phyloP scores from a whole-genome alignment of 2,888 invertebrate species.

The Anorthoa munda region DNA sequence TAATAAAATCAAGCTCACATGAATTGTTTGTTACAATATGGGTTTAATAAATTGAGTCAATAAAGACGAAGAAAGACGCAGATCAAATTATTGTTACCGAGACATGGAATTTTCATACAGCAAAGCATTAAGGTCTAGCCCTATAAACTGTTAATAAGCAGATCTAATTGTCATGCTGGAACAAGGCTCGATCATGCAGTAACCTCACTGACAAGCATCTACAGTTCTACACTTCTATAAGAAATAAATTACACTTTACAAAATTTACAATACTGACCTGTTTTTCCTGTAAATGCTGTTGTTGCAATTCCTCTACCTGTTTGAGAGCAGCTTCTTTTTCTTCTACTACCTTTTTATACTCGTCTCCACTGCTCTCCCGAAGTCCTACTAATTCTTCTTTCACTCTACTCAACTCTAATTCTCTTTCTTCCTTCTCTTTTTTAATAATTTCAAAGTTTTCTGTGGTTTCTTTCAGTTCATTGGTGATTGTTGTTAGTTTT shows the following conservation, averaged over 20 bases:
- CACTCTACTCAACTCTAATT: slow-evolving; percentile 80
- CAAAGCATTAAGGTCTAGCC: slow-evolving; percentile 30
- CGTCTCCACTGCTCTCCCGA: slow-evolving; percentile 83
- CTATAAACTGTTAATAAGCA: slow-evolving; percentile 35
- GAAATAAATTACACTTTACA: slow-evolving; percentile 10
- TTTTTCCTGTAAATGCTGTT: slow-evolving; percentile 83
- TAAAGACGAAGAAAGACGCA: neutral
- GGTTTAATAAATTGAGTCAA: slow-evolving; percentile 11
- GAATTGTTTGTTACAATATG: slow-evolving; percentile 31
- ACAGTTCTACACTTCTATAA: slow-evolving; percentile 33
- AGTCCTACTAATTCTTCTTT: slow-evolving; percentile 82
- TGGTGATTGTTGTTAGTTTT: slow-evolving; percentile 78
- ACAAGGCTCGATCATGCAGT: slow-evolving; percentile 41
- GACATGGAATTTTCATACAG: slow-evolving; percentile 10
- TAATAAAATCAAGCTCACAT: slow-evolving; percentile 74
- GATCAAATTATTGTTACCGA: slow-evolving; percentile 12
- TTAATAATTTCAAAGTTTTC: slow-evolving; percentile 80
- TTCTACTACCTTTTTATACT: slow-evolving; percentile 82
- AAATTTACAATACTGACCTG: slow-evolving; percentile 80
- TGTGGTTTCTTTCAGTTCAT: slow-evolving; percentile 83
- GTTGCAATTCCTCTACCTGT: slow-evolving; percentile 79
- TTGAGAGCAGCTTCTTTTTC: slow-evolving; percentile 83
- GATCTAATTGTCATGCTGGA: slow-evolving; percentile 17
- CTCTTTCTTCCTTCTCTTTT: slow-evolving; percentile 81
- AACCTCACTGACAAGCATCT: slow-evolving; percentile 48